Base-by-base conservation (phyloP, 2,797 vertebrate genomes). In the Pteronotus mesoamericanus region DNA sequence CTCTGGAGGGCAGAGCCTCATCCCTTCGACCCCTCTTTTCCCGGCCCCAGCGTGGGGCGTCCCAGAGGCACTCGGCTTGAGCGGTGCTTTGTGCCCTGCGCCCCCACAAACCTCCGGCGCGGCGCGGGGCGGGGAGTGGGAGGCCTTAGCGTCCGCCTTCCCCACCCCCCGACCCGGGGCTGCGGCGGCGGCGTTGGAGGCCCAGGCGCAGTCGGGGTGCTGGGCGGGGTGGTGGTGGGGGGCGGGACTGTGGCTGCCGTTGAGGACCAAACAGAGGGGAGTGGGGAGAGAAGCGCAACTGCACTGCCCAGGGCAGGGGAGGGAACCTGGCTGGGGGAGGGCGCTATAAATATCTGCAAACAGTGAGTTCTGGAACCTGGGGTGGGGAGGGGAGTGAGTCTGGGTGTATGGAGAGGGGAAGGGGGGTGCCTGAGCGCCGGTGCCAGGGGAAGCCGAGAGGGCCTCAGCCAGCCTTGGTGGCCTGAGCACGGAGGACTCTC, bases 121-220 rank as follows among this genome's bases (percentile, higher is more conserved):
- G 29, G 71, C 46, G n/a, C 86, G 64, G 95, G 78, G 89, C 86
- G 89, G 74, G 69, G 92, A 86, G 85, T 34, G 64, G 86, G 93
- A 96, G 97, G 93, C 95, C 96, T 89, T 75, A 8, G 95, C 64
- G 68, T 93, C 95, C 46, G 59, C 96, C 79, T 44, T 24, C 53
- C 77, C 77, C 57, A 69, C 66, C 37, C 71, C 89, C 42, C 29
- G 85, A 96, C 91, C 95, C 96, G 32, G 59, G 96, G 51, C 78
- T 97, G 94, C 82, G 57, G 97, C 95, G 86, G 91, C 96, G 34
- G 97, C 96, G 61, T 57, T 96, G 97, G 90, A 95, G 97, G 98
- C 98, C 98, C 96, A 89, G 97, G 96, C 97, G 97, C 97, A 74
- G 95, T 97, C 92, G 55, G 97, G 97, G 97, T 96, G 98, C 46